Conservation (phyloP, 2,888 invertebrate genomes). For the Noctua janthina region DNA sequence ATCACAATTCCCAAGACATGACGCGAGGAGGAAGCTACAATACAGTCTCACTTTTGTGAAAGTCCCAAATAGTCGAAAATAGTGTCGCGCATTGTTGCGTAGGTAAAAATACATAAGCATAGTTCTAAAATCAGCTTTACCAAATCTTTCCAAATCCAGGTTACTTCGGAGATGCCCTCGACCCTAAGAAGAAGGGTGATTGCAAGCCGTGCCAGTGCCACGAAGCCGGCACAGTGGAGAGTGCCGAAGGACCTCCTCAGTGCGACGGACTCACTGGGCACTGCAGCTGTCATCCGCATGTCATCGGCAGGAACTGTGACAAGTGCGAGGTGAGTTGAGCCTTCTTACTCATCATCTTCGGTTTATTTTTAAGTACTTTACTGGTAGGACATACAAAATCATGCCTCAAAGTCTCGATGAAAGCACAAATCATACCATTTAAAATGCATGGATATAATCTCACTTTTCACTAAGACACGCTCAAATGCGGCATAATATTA, state of each 20-base stretch:
- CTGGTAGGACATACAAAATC: background rate
- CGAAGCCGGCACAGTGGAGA: constrained; percentile 94
- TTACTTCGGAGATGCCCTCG: constrained; percentile 98
- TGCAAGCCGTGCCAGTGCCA: constrained; percentile 97
- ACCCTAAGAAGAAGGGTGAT: constrained; percentile 97
- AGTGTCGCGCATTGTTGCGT: background rate
- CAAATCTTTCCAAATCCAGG: constrained; percentile 84
- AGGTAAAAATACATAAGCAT: background rate
- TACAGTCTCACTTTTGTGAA: background rate
- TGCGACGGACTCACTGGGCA: constrained; percentile 96
- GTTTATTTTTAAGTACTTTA: background rate
- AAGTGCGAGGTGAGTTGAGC: constrained; percentile 90
- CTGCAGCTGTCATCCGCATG: constrained; percentile 95
- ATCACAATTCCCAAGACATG: background rate
- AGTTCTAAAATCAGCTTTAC: background rate
- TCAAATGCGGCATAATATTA: too few species aligned
- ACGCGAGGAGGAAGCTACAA: background rate
- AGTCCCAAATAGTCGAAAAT: background rate
- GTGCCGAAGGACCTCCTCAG: constrained; percentile 92
- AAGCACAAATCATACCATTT: background rate
- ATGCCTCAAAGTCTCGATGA: background rate
- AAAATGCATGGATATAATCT: background rate
- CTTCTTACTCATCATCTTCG: background rate
- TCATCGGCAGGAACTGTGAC: constrained; percentile 95
- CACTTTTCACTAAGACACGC: background rate